Evolutionary conservation across 2,113 vertebrate species (phyloP).

Genomic region (Corvus cornix): DNA sequence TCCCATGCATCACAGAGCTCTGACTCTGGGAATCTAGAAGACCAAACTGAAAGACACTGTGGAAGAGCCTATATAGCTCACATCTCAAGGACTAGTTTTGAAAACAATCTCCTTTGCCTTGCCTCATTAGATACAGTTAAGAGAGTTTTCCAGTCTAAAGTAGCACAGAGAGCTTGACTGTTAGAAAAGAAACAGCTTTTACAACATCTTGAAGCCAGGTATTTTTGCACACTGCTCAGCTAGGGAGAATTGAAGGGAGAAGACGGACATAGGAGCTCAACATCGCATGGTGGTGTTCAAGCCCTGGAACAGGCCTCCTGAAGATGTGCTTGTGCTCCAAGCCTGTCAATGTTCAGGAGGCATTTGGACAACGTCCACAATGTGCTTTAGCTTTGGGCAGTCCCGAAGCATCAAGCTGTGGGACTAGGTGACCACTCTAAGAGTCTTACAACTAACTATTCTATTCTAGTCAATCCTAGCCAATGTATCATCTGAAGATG

Average conservation of each 20-base stretch:
- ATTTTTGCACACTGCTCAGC: background rate
- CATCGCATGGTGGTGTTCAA: background rate
- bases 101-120: background rate
- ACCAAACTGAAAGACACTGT: background rate
- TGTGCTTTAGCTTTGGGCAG: background rate
- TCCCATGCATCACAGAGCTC: background rate
- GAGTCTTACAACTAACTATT: background rate
- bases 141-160: background rate
- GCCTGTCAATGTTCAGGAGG: background rate
- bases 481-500: background rate
- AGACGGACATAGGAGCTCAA: rapidly evolving
- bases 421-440: background rate
- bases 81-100: background rate
- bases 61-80: background rate
- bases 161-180: background rate
- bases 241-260: background rate
- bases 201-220: background rate
- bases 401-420: background rate
- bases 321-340: background rate
- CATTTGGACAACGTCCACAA: background rate
- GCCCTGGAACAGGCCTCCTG: background rate
- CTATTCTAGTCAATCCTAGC: background rate
- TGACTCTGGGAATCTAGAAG: background rate
- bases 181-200: background rate
- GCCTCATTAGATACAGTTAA: background rate